Base-by-base conservation (phyloP, 2,888 invertebrate genomes). In the Blastobasis adustella region DNA sequence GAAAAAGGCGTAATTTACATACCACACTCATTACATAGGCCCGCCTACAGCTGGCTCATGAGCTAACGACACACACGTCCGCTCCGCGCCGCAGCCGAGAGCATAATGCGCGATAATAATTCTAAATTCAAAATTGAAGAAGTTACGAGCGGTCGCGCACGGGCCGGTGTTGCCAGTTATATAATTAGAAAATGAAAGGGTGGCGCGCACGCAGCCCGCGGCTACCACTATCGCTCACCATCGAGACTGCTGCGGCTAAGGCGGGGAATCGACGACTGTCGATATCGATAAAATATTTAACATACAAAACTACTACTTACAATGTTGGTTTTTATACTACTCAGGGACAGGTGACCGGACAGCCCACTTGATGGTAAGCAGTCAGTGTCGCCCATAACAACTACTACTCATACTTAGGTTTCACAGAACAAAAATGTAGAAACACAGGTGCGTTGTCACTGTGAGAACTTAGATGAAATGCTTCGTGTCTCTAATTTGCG, bases 161-260 rank as follows among this genome's bases (percentile, higher is more conserved):
- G 85, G 82, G 85, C 79, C 82, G 71, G 81, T 76, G 79, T 82
- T 82, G 81, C 83, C 79, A 76, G 82, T 82, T 82, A 75, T 84
- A 85, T 85, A 86, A 85, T 86, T 85, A 85, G 85, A 86, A 85
- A 85, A 86, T 85, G 84, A 84, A 80, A 84, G 85, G 85, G 84
- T 83, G 83, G 84, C 82, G 83, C 82, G 74, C 77, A 82, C 79
- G 79, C 81, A 71, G 82, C 84, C 83, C 64, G 76, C 67, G 84
- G 84, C 69, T 83, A 83, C 82, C 82, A 79, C 86, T 82, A 85
- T 83, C 83, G 83, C 79, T 82, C 81, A 84, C 81, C 81, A 84
- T 82, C 79, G 76, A 65, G 71, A 63, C 68, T 65, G 69, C 65
- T 65, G 56, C 59, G 55, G 54, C 49, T 76, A 81, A 82, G 66